Percentiles rank a stretch among this genome's conserved stretches.
Conservation (phyloP, 2,888 invertebrate species). For the Pollenia angustigena region DNA sequence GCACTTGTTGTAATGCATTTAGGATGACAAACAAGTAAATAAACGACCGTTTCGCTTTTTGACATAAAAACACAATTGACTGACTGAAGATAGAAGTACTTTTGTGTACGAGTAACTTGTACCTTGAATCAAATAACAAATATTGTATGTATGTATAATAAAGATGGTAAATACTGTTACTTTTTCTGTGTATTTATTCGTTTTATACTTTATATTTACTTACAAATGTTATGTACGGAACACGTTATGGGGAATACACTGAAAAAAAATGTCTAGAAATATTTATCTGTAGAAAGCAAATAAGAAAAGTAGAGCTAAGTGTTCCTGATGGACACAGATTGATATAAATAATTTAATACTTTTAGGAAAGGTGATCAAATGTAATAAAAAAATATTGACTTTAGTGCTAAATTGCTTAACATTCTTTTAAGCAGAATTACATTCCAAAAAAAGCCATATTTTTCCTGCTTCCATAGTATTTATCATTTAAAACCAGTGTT, state of each 20-base stretch:
- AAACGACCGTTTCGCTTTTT: conserved; percentile 47
- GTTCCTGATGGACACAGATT: no score
- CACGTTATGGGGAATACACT: conserved; percentile 28
- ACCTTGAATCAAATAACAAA: conserved; percentile 54
- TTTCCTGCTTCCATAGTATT: no score
- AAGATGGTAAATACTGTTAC: conserved; percentile 56
- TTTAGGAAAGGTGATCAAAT: no score
- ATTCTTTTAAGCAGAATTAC: no score
- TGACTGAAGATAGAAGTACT: conserved; percentile 3
- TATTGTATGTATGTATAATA: conserved; percentile 51
- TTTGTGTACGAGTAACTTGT: conserved; percentile 23
- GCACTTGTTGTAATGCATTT: conserved; percentile 60
- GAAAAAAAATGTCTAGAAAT: not conserved
- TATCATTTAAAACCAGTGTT: no score
- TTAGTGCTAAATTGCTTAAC: no score
- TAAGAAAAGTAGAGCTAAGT: no score
- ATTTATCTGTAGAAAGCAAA: no score
- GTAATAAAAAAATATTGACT: no score
- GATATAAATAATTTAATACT: no score
- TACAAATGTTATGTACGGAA: conserved; percentile 21
- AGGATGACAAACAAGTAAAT: conserved; percentile 57
- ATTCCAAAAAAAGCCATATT: no score
- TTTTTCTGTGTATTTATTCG: conserved; percentile 23
- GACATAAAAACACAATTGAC: conserved; percentile 62
- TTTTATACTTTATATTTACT: conserved; percentile 42